These are phyloP conservation scores for Trididemnum nubilum DNA, from an alignment of 23 tunicate genomes.

Conservation along the genomic window DNA sequence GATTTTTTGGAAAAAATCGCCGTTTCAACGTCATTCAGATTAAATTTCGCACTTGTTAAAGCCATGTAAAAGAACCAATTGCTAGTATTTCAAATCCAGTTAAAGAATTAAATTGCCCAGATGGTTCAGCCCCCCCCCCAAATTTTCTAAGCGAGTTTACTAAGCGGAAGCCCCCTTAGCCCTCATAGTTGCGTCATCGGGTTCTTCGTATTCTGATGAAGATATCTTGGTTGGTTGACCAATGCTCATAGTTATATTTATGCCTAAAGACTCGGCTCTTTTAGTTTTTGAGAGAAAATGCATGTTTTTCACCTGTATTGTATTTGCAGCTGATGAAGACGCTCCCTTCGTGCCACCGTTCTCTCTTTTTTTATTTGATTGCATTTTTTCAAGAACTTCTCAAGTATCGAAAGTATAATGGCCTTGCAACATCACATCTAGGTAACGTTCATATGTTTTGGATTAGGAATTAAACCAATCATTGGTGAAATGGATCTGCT, in stretches of 20 bases:
- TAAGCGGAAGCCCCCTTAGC: no score
- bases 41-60: no score
- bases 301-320: not conserved
- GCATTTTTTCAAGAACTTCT: conserved; percentile 77
- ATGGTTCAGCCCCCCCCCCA: no score
- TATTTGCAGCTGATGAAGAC: conserved; percentile 47
- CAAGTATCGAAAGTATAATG: conserved; percentile 42
- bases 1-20: no score
- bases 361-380: conserved; percentile 62
- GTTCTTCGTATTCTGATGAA: no score
- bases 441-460: conserved; percentile 37
- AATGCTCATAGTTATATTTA: not conserved
- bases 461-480: not conserved
- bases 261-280: not conserved
- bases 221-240: no score
- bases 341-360: conserved; percentile 56
- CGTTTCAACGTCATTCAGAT: no score
- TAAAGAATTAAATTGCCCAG: no score
- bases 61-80: no score
- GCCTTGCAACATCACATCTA: conserved; percentile 23
- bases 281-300: not conserved
- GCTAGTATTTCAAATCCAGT: no score
- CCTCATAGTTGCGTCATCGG: no score
- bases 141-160: no score
- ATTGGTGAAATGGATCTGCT: not conserved